phyloP scores from a whole-genome alignment of 2,888 invertebrate species.

The Blomia tropicalis region DNA sequence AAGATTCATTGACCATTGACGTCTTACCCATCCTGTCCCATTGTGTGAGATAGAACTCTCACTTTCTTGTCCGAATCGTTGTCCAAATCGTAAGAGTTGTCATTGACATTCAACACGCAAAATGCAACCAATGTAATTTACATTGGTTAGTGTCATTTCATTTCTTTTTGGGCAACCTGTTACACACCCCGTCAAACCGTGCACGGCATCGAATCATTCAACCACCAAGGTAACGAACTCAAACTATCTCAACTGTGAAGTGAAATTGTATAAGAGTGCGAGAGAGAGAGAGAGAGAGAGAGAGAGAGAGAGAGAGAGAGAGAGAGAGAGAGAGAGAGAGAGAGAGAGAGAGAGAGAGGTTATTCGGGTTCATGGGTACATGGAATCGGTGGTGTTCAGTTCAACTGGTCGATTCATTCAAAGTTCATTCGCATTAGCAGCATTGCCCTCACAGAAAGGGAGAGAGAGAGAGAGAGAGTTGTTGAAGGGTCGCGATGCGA shows the following conservation, averaged over 20 bases:
- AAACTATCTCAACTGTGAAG: not conserved
- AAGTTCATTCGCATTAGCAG: not conserved
- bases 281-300: not conserved
- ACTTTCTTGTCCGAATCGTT: not conserved
- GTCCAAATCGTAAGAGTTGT: not conserved
- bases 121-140: not conserved
- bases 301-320: no score
- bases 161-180: no score
- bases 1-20: not conserved
- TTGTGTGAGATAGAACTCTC: not conserved
- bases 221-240: no score
- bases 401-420: not conserved
- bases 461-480: not conserved
- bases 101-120: not conserved
- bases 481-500: not conserved
- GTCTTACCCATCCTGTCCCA: not conserved
- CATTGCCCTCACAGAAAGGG: not conserved
- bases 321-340: not conserved
- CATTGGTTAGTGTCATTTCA: no score
- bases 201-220: no score
- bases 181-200: no score
- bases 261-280: no score
- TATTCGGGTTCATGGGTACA: slow-evolving; percentile 1
- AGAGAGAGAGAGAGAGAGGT: not conserved
- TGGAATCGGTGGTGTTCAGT: no score